phyloP scores from a whole-genome alignment of 2,797 vertebrate genomes.

The Cyprinella venusta region DNA sequence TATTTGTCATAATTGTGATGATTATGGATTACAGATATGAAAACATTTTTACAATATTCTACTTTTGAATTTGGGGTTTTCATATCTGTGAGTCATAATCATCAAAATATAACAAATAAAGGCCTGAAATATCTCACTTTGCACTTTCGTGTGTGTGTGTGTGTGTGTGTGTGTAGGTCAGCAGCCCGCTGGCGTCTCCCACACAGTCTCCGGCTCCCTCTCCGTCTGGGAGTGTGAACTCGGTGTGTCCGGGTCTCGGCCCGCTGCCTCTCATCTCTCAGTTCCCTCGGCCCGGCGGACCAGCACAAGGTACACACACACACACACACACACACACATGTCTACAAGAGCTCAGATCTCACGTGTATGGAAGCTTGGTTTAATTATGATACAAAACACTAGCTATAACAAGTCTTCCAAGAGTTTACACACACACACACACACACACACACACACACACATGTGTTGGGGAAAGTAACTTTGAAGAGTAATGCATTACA shows the following conservation, averaged over 20 bases:
- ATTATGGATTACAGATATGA: too few species aligned
- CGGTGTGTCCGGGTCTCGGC: constrained; percentile 91
- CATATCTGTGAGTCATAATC: too few species aligned
- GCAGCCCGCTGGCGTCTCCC: constrained; percentile 91
- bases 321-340: neutral
- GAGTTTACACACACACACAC: too few species aligned
- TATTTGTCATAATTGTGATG: too few species aligned
- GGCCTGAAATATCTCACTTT: too few species aligned
- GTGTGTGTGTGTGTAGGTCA: constrained; percentile 77
- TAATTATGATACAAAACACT: neutral
- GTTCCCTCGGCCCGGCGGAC: constrained; percentile 89
- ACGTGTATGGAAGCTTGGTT: neutral
- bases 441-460: too few species aligned
- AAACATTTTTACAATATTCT: too few species aligned
- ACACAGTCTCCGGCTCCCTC: constrained; percentile 95
- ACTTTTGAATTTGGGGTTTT: too few species aligned
- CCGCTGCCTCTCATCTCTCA: constrained; percentile 93
- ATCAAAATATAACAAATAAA: too few species aligned
- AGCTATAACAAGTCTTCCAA: neutral
- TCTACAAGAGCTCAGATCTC: too few species aligned
- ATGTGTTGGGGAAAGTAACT: too few species aligned
- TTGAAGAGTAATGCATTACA: too few species aligned
- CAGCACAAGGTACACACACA: constrained; percentile 85
- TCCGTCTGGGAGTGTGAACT: constrained; percentile 90
- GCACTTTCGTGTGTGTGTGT: neutral